These are phyloP conservation scores for Ophiothrix spiculata DNA, from an alignment of 35 echinoderm and acorn worm genomes.

Conservation along the genomic window DNA sequence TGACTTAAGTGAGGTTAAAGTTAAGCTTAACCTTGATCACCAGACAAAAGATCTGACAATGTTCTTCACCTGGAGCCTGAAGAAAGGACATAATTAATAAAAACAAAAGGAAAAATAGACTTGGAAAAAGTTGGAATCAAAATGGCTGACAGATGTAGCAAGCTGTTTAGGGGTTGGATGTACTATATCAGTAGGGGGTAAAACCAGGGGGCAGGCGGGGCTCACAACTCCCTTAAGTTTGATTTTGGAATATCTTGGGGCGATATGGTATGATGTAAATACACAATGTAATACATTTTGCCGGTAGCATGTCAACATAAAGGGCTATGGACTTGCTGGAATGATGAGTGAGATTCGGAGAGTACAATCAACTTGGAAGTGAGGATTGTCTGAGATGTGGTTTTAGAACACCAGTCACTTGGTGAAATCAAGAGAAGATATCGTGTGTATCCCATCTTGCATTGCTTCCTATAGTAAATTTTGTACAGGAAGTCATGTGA, in stretches of 20 bases:
- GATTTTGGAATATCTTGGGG: not conserved
- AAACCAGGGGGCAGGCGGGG: not conserved
- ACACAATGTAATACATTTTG: conserved; percentile 6
- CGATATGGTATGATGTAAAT: conserved; percentile 11
- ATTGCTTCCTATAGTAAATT: not conserved
- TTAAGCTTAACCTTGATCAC: too few relatives aligned
- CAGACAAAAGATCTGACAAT: not conserved
- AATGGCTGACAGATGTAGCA: not conserved
- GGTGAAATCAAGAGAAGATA: not conserved
- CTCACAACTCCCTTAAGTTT: not conserved
- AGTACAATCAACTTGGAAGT: not conserved
- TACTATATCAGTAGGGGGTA: conserved; percentile 12
- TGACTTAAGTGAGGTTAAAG: too few relatives aligned
- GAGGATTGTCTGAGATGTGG: not conserved
- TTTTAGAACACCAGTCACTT: not conserved
- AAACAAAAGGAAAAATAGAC: not conserved
- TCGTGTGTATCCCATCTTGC: not conserved
- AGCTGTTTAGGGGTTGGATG: not conserved
- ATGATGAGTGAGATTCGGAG: not conserved
- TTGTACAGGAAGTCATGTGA: not conserved
- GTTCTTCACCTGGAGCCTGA: not conserved
- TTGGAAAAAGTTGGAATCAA: not conserved
- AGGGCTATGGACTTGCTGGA: not conserved
- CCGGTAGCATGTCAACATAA: not conserved
- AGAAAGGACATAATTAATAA: not conserved